Percentiles rank a stretch among this genome's conserved stretches.
Evolutionary conservation across 2,888 invertebrate genomes (phyloP).

Genomic region (Sesamia inferens): DNA sequence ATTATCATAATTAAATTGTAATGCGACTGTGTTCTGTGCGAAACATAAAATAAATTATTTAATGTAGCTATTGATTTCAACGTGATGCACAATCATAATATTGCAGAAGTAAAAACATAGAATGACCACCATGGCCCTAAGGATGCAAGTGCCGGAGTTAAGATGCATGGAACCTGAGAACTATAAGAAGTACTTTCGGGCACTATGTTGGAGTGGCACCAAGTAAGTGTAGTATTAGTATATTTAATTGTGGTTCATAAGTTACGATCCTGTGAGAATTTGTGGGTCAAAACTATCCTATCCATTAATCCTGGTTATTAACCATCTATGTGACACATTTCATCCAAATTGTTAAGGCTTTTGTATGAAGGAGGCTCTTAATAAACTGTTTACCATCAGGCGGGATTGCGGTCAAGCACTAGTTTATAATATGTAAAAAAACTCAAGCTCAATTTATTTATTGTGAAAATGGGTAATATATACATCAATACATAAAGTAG

Average conservation of each 20-base stretch:
- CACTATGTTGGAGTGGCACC: constrained; percentile 84
- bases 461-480: too few species aligned
- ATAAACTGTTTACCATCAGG: too few species aligned
- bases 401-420: too few species aligned
- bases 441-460: too few species aligned
- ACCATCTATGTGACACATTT: too few species aligned
- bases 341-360: too few species aligned
- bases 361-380: too few species aligned
- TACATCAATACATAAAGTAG: too few species aligned
- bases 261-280: too few species aligned
- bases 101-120: constrained; percentile 65
- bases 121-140: constrained; percentile 72
- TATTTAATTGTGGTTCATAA: not conserved
- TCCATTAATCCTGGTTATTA: too few species aligned
- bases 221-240: constrained; percentile 70
- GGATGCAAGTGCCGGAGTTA: constrained; percentile 80
- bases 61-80: constrained; percentile 33
- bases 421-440: too few species aligned
- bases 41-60: not conserved
- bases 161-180: constrained; percentile 86
- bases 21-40: constrained; percentile 21
- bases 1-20: constrained; percentile 1
- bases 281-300: too few species aligned
- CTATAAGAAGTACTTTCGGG: constrained; percentile 81
- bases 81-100: constrained; percentile 47